Evolutionary conservation across 2,797 vertebrate species (phyloP), one percentile per base, ranked within the genome.

Genomic region (Halcyon leucocephala): DNA sequence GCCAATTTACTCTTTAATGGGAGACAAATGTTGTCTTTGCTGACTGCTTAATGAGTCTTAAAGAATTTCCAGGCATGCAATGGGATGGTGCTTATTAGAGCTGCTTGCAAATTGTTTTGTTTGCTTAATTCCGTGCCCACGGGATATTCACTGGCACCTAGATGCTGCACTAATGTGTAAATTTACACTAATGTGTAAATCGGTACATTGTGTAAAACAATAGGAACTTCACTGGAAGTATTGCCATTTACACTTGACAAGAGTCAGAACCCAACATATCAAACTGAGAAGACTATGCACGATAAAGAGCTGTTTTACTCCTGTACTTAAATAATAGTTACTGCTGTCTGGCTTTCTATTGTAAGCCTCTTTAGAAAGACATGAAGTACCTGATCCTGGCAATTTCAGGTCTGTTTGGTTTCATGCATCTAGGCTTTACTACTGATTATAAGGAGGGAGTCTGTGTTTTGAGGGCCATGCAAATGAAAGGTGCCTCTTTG

Each of bases 1-100:
- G 93, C 46, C 42, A 84, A 72, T 91, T 93, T 77, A 62, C 62
- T 90, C 79, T 90, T 82, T 92, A 89, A 93, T 82, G 81, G 72
- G 74, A 91, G 74, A 91, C 81, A 85, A 96, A 92, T 88, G 66
- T 41, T 65, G 35, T 83, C 76, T 93, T 88, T 87, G 39, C 79
- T 84, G 90, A 65, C 81, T 93, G 37, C 51, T 89, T 86, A 87
- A 95, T 58, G 79, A 90, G 28, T 65, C 61, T 74, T 35, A 69
- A 81, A 91, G 76, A 70, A 72, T 70, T 89, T 82, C 84, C 78
- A 92, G 71, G 41, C 86, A 12, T 80, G 62, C 55, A 73, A 16
- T 35, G 65, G 71, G 83, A 76, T 51, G 26, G 9, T 65, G 57
- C 64, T 74, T 91, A 44, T 61, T 70, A 35, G 55, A 89, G 67